Evolutionary conservation across 2,797 vertebrate species (phyloP), one percentile per base, ranked within the genome.

Genomic region (Pseudochaenichthys georgianus): DNA sequence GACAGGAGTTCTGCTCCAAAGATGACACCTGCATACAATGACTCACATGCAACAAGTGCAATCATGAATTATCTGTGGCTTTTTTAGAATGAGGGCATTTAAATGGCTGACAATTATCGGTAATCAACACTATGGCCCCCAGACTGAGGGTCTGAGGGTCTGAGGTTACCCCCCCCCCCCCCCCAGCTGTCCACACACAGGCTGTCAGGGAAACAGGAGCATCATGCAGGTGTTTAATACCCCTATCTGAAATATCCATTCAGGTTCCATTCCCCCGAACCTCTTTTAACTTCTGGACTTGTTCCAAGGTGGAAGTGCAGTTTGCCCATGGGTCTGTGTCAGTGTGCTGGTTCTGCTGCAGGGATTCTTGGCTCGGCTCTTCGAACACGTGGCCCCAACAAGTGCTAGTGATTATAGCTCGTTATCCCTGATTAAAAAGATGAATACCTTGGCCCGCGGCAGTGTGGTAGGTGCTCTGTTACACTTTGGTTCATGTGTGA

Each of bases 361-460:
- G 62, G 16, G 69, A 77, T 80, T 81, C 80, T 89, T 91, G 87
- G 89, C 88, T 78, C 17, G 38, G 61, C 68, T 70, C 45, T 48
- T 55, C 69, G 55, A 84, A 84, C 86, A 87, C 45, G 9, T 69
- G 74, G 62, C 70, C 79, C 17, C 13, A 81, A 90, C 87, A 88
- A 92, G 77, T 88, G 83, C 78, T 78, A 81, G 83, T 82, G 76
- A 93, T 94, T 92, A 89, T 61, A 86, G 81, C 73, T 86, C 87
- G 90, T 90, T 88, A 90, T 86, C 82, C 81, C 82, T 86, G 84
- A 91, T 93, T 89, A 88, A 88, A 77, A 81, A 77, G 88, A 94
- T 91, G 73, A 91, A 92, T 84, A 75, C 65, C 65, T 81, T 73
- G 70, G 79, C 78, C 60, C 17, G 13, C 31, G 69, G 67, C 67